Percentiles rank a stretch among this genome's conserved stretches.
Evolutionary conservation across 2,797 vertebrate genomes (phyloP).

Genomic region (Arctocebus calabarensis): DNA sequence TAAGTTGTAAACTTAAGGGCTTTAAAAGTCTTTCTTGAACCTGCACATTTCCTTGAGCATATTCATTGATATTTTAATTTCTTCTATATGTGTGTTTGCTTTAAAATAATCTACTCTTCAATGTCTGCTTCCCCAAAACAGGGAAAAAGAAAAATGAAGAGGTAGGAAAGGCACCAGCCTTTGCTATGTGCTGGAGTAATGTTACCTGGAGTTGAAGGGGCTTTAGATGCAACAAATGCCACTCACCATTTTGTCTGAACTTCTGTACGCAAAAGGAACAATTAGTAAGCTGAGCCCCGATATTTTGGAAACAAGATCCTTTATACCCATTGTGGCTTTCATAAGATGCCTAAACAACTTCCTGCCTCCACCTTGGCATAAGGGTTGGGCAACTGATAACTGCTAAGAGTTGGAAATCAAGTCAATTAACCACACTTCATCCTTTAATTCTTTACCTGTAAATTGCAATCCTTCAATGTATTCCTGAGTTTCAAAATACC

Average conservation of each 20-base stretch:
- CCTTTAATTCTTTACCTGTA: background rate
- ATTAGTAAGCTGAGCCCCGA: background rate
- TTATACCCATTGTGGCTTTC: background rate
- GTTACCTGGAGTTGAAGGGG: background rate
- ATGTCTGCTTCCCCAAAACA: background rate
- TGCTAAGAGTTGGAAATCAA: background rate
- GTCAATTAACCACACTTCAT: background rate
- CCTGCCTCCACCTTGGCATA: background rate
- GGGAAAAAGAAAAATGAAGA: background rate
- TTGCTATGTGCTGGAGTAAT: background rate
- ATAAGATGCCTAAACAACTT: background rate
- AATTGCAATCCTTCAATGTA: background rate
- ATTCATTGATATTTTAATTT: background rate
- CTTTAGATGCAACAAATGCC: background rate
- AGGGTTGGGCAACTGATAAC: background rate
- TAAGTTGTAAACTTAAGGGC: background rate
- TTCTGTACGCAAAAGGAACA: background rate
- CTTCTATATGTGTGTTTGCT: background rate
- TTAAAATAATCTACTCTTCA: background rate
- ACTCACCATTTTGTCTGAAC: background rate
- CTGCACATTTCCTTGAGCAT: background rate
- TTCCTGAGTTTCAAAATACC: background rate
- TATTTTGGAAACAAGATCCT: background rate
- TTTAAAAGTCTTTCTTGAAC: background rate
- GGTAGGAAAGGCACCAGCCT: background rate